phyloP scores from a whole-genome alignment of 2,888 invertebrate genomes.

The Leptinotarsa juncta region DNA sequence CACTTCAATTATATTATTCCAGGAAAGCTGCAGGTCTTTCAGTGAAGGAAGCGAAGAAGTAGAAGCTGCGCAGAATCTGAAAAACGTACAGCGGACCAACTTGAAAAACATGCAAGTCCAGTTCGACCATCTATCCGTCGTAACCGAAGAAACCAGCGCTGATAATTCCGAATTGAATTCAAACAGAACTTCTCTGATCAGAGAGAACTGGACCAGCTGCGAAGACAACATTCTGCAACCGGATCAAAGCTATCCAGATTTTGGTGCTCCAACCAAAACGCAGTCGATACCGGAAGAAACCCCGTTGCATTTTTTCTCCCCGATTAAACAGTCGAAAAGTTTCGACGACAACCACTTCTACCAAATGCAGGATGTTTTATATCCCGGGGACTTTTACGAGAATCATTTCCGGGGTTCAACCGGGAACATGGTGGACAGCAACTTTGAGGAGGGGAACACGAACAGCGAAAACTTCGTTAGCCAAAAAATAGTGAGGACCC shows the following conservation, averaged over 20 bases:
- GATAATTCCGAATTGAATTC: constrained; percentile 64
- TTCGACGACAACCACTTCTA: constrained; percentile 58
- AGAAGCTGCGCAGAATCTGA: constrained; percentile 64
- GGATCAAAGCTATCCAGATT: constrained; percentile 64
- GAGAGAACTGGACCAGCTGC: constrained; percentile 53
- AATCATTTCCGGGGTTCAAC: constrained; percentile 29
- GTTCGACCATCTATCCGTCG: constrained; percentile 82
- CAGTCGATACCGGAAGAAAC: constrained; percentile 52
- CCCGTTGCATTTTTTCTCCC: constrained; percentile 54
- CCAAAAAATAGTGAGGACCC: constrained; percentile 52
- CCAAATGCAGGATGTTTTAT: constrained; percentile 41
- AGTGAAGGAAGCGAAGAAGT: constrained; percentile 63
- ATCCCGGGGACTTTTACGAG: constrained; percentile 44
- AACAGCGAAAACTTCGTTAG: constrained; percentile 38
- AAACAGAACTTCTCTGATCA: constrained; percentile 49
- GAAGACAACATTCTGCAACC: constrained; percentile 60
- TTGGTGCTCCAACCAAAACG: constrained; percentile 48
- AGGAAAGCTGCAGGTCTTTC: constrained; percentile 63
- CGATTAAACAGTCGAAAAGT: constrained; percentile 58
- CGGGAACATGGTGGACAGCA: constrained; percentile 27
- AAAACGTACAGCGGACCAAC: constrained; percentile 66
- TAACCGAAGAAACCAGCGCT: constrained; percentile 76
- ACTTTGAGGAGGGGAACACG: constrained; percentile 10
- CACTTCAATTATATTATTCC: constrained; percentile 26
- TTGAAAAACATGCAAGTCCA: constrained; percentile 68